Conservation (phyloP, 2,888 invertebrate genomes). For the Stenolophus ochropezus region DNA sequence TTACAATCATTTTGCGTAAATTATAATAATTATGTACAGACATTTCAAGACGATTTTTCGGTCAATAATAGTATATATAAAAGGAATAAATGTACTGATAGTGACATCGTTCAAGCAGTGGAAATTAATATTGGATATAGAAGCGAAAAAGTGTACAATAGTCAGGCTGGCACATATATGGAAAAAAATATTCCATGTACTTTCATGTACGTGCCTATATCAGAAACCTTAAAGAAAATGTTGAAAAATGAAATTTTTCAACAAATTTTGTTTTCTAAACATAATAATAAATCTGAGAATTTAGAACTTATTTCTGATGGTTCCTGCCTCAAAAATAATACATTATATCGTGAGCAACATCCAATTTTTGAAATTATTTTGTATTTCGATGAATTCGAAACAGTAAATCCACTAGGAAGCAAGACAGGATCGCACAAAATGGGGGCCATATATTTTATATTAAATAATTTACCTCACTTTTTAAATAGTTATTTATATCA, state of each 20-base stretch:
- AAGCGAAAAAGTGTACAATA: constrained; percentile 45
- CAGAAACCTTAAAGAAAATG: constrained; percentile 45
- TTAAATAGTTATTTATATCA: constrained; percentile 54
- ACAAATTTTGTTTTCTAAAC: not conserved
- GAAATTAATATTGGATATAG: constrained; percentile 40
- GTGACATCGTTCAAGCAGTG: constrained; percentile 34
- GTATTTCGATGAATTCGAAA: constrained; percentile 61
- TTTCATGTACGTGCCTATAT: constrained; percentile 46
- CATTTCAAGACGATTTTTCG: too few species aligned
- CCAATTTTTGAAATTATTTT: constrained; percentile 51
- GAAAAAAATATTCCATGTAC: constrained; percentile 35
- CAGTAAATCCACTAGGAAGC: constrained; percentile 58
- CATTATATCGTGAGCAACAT: not conserved
- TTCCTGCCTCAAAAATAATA: constrained; percentile 19
- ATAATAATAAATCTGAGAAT: not conserved
- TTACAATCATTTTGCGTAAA: too few species aligned
- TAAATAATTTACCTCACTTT: constrained; percentile 57
- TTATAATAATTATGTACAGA: too few species aligned
- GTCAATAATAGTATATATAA: constrained; percentile 26
- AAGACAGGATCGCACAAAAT: constrained; percentile 61
- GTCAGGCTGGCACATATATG: not conserved
- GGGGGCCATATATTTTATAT: constrained; percentile 58
- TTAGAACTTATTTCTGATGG: not conserved
- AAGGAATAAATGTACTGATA: constrained; percentile 30
- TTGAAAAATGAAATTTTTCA: constrained; percentile 40